phyloP scores from a whole-genome alignment of 2,888 invertebrate species.

The Hyposoter dolosus region DNA sequence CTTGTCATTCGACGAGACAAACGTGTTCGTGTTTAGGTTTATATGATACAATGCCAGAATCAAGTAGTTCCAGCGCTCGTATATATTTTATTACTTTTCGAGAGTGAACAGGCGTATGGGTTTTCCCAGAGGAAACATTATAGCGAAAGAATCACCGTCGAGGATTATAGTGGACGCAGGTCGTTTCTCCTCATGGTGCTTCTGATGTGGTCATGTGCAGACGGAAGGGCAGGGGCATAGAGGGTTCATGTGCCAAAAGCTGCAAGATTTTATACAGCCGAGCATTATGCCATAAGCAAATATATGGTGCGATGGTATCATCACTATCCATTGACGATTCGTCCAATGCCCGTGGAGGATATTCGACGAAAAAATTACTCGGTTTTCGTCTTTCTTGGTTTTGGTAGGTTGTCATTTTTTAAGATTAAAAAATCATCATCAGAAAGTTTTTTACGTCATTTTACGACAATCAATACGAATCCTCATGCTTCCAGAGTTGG shows the following conservation, averaged over 20 bases:
- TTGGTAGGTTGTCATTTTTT: neutral
- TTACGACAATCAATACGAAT: neutral
- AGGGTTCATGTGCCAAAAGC: constrained; percentile 33
- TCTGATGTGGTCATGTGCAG: neutral
- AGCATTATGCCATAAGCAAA: neutral
- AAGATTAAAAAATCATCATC: neutral
- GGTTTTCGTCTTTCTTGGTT: neutral
- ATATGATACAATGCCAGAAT: neutral
- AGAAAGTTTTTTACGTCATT: neutral
- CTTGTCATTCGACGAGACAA: neutral
- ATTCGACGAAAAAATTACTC: neutral
- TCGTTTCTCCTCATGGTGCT: constrained; percentile 26
- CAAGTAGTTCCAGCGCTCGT: neutral
- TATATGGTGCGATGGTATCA: neutral
- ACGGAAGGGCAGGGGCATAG: constrained; percentile 15
- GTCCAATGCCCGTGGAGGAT: too few species aligned
- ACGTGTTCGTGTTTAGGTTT: neutral
- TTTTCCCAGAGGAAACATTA: constrained; percentile 60
- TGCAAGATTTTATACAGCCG: constrained; percentile 13
- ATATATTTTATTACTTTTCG: constrained; percentile 41
- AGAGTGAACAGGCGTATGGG: constrained; percentile 39
- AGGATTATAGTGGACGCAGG: constrained; percentile 7
- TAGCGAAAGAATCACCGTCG: constrained; percentile 23
- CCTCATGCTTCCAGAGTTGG: neutral
- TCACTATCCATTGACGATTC: neutral